Percentiles rank a stretch among this genome's conserved stretches.
These are phyloP conservation scores for Zaprionus taronus DNA, from an alignment of 1,140 invertebrate genomes.

Conservation along the genomic window DNA sequence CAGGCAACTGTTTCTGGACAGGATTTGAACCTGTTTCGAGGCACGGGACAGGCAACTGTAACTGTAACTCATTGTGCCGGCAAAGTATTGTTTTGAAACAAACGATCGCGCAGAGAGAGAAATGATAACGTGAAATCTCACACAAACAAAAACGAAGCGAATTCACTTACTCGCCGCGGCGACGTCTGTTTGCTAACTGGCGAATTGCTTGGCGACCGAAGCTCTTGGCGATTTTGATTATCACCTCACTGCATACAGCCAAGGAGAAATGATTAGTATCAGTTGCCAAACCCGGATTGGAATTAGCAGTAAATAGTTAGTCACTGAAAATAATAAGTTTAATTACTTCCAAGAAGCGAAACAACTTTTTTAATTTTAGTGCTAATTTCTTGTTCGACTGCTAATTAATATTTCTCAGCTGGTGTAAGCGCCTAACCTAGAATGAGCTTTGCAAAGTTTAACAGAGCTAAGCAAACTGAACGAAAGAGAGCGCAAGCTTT, in stretches of 20 bases:
- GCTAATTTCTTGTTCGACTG: background rate
- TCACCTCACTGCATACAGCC: constrained; percentile 19
- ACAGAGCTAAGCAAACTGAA: background rate
- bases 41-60: constrained; percentile 18
- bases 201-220: constrained; percentile 6
- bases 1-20: background rate
- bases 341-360: background rate
- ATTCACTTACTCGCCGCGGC: constrained; percentile 12
- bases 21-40: background rate
- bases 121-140: background rate
- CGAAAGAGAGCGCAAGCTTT: background rate
- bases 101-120: constrained; percentile 6
- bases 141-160: background rate
- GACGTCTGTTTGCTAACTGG: constrained; percentile 25
- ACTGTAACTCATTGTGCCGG: constrained; percentile 21
- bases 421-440: background rate
- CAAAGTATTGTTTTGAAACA: background rate
- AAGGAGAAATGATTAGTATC: constrained; percentile 6
- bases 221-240: constrained; percentile 37
- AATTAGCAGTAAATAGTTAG: background rate
- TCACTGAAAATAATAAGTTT: background rate
- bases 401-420: background rate
- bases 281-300: background rate
- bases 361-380: background rate
- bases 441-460: background rate